Evolutionary conservation across 64 coral and sea anemone genomes (phyloP), one percentile per base, ranked within the genome.

Genomic region (Dendrophyllia cribrosa): DNA sequence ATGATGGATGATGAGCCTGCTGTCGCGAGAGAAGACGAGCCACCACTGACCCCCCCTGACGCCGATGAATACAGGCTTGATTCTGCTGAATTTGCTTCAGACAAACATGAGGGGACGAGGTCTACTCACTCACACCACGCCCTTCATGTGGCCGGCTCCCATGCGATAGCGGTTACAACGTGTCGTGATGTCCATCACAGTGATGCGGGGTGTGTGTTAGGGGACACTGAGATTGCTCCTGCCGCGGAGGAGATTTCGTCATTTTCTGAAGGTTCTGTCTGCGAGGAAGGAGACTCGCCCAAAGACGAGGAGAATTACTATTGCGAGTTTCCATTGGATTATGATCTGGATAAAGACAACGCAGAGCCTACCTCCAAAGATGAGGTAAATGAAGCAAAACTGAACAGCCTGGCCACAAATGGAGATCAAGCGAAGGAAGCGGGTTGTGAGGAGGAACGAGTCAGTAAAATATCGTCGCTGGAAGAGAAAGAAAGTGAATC

Each of bases 21-120:
- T 17, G 34, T 17, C 47, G 72, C 49, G 20, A 2, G 56, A 76
- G 44, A 68, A 17, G 58, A 71, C 17, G 91, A 52, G 6, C 47
- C 80, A 3, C 53, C 26, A 55, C 74, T 79, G 43, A 76, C 65
- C 12, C 76, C 86, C 10, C 81, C 77, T 53, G 95, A 91, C 3
- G 92, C 90, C 19, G 92, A 93, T 19, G 95, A 97, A 74, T 97
- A 97, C 64, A 81, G 58, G 67, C 67, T 97, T 22, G 89, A 97
- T 90, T 97, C 95, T 1, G 92, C 88, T 34, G 88, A 93, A 19
- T 87, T 97, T n/a, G 74, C 87, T 24, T 96, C 95, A 55, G 92
- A 97, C 55, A 91, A 60, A 71, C 86, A 96, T 1, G 78, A 61
- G 19, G 78, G 53, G 24, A 94, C 92, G 1, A 55, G 71, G 45